Base-by-base conservation (phyloP, 2,888 invertebrate genomes). In the Tenthredo amoena region DNA sequence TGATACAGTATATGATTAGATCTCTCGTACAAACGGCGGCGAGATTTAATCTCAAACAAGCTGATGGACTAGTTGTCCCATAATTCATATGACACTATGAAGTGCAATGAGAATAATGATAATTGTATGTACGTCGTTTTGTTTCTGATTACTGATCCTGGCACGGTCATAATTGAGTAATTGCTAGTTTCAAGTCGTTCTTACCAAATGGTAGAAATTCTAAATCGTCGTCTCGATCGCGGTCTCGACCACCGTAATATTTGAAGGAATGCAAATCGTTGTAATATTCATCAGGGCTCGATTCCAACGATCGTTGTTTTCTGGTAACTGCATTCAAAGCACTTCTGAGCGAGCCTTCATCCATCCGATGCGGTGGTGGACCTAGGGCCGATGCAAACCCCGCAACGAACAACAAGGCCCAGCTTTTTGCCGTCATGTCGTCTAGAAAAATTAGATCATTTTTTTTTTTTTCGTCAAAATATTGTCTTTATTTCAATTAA, bases 311-410 rank as follows among this genome's bases (percentile, higher is more conserved):
- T 85, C 94, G 91, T 88, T 94, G 94, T 62, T 94, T 94, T 85
- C 94, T 92, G 62, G 93, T 92, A 47, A 94, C 93, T 1, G 94
- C 94, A 82, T 94, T 93, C 86, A 94, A 88, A 5, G 94, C 94
- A 86, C 93, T 93, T 83, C 91, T 91, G 58, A 95, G 87, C 1
- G 94, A 94, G 86, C 94, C 94, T 84, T 93, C 94, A 86, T 86
- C 88, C 79, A 87, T 86, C 71, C 88, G 89, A 50, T 88, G 90
- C 0, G 90, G 88, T 26, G 85, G 85, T 6, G 88, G 89, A 15
- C 86, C 87, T 47, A 90, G 50, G 21, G 90, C 89, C 43, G 88
- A 71, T 37, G 87, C 71, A 31, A 83, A 68, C n/a, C 83, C 71
- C 68, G 71, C 68, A 47, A 83, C 31, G 21, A 83, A 68, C 83